Base-by-base conservation (phyloP, 1,140 invertebrate genomes). In the Drosophila sechellia region DNA sequence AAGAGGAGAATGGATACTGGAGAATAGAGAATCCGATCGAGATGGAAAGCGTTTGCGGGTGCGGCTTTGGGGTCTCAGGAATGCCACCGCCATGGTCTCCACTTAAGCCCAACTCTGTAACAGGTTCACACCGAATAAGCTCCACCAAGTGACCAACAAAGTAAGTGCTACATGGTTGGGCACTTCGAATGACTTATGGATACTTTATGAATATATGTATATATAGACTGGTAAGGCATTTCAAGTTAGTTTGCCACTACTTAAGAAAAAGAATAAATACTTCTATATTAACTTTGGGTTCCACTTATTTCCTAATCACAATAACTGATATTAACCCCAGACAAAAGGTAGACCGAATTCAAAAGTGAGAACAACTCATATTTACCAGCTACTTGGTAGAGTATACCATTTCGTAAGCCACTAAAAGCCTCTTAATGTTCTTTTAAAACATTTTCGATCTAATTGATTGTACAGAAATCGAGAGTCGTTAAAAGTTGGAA, bases 41-140 rank as follows among this genome's bases (percentile, higher is more conserved):
- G 52, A 40, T 68, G 66, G 63, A 70, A 68, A 68, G 50, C 66
- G 0, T 27, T 56, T 6, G 42, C 50, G 50, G 66, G 66, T 49
- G 66, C 22, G 64, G 64, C 60, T 65, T 35, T 65, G 4, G 31
- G 27, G 20, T 35, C 54, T 54, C 13, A 56, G 66, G 66, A 70
- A 68, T 70, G 63, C 59, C 42, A 69, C 43, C 34, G 34, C 34
- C 37, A n/a, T 48, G 40, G 49, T 46, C 15, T 39, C 49, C 39
- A 43, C 11, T n/a, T 20, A 3, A 48, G 31, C 11, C 27, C 27
- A 50, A 53, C 34, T 63, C 35, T 25, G 50, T 57, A 49, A 70
- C 66, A 70, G 63, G 52, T 69, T 69, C 22, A 70, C 22, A 68
- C 13, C 5, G 13, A 48, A 40, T 10, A 11, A 46, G 54, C 11